Conservation (phyloP, 2,113 vertebrate species). For the Malaclemys terrapin region DNA sequence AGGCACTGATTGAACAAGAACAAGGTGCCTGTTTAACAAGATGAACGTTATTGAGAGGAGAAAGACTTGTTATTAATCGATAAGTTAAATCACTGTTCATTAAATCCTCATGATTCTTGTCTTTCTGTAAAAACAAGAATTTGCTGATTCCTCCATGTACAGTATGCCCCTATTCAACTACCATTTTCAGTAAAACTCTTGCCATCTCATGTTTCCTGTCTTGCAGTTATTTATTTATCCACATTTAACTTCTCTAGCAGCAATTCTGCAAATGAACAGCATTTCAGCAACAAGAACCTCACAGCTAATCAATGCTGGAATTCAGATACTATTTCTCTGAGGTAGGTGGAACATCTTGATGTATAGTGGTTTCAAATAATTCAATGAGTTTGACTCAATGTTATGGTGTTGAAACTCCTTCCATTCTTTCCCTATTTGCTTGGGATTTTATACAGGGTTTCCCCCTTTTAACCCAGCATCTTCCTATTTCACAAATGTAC, state of each 20-base stretch:
- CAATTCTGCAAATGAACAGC: neutral
- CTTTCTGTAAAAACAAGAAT: neutral
- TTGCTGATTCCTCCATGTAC: neutral
- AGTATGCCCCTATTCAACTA: neutral
- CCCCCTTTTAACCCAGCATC: neutral
- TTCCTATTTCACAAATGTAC: neutral
- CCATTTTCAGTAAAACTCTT: neutral
- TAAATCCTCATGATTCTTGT: slow-evolving; percentile 56
- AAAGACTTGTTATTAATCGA: slow-evolving; percentile 62
- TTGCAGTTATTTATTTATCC: rapidly evolving
- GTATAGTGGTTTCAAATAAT: rapidly evolving
- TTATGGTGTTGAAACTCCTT: rapidly evolving
- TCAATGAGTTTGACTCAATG: rapidly evolving
- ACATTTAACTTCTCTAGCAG: neutral
- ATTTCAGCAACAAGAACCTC: neutral
- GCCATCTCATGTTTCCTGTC: neutral
- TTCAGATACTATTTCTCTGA: rapidly evolving
- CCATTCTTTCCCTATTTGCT: rapidly evolving
- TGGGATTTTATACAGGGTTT: neutral
- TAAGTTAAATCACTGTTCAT: slow-evolving; percentile 50
- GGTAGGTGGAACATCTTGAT: neutral
- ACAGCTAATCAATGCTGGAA: neutral
- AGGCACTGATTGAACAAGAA: neutral
- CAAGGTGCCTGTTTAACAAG: slow-evolving; percentile 34
- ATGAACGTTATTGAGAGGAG: slow-evolving; percentile 23